phyloP scores from a whole-genome alignment of 2,113 vertebrate species.

The Antennarius striatus region DNA sequence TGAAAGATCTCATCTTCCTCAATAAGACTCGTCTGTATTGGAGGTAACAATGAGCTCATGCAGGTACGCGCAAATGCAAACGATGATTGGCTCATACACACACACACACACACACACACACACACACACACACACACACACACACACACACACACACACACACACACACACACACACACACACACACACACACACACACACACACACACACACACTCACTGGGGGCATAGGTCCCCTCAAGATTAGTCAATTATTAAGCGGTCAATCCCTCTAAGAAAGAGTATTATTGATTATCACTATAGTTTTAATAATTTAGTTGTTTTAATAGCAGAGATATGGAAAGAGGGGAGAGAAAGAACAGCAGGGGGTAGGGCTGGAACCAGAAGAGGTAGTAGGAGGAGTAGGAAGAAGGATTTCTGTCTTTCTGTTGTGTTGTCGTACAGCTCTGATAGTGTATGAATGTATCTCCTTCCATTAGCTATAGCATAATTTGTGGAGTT shows the following conservation, averaged over 20 bases:
- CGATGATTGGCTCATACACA: background rate
- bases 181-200: background rate
- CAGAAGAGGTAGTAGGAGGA: conserved; percentile 21
- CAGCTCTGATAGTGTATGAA: too few species aligned
- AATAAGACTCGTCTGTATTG: conserved; percentile 50
- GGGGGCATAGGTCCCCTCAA: conserved; percentile 76
- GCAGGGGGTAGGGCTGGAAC: conserved; percentile 52
- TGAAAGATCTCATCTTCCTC: conserved; percentile 57
- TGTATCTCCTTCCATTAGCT: too few species aligned
- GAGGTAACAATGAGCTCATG: conserved; percentile 48
- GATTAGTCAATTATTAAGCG: conserved; percentile 95
- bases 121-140: conserved; percentile 10
- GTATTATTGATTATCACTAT: conserved; percentile 88
- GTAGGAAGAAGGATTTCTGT: background rate
- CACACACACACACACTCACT: conserved; percentile 14
- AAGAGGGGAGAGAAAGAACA: conserved; percentile 35
- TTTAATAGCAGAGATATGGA: conserved; percentile 82
- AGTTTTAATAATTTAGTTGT: conserved; percentile 92
- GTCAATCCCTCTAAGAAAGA: conserved; percentile 89
- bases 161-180: background rate
- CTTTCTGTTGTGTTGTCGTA: background rate
- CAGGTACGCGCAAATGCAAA: conserved; percentile 55
- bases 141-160: background rate
- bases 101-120: conserved; percentile 5
- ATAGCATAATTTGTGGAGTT: too few species aligned